A percentile compares a stretch with the other conserved stretches of the same genome.
Evolutionary conservation across 2,888 invertebrate genomes (phyloP).

Genomic region (Lasioglossum zephyrum): DNA sequence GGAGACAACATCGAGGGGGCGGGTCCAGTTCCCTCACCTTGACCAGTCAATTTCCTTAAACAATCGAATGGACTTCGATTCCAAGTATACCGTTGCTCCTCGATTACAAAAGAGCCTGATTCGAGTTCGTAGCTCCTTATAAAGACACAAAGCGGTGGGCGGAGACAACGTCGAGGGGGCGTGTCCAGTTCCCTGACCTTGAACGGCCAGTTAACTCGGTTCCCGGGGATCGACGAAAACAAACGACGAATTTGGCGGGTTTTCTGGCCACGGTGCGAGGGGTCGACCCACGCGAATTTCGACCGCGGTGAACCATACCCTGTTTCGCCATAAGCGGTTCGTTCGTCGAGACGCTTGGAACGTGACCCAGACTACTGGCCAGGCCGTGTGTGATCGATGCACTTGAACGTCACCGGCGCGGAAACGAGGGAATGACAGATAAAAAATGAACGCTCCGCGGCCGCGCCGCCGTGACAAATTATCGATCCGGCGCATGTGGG

Average conservation of each 20-base stretch:
- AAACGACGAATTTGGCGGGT: background rate
- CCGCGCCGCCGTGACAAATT: constrained; percentile 43
- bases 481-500: constrained; percentile 58
- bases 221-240: background rate
- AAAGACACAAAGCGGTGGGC: background rate
- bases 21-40: background rate
- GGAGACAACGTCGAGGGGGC: background rate
- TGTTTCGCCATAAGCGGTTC: background rate
- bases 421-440: background rate
- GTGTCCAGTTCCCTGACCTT: background rate
- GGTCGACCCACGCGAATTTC: background rate
- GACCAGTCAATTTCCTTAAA: background rate
- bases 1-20: background rate
- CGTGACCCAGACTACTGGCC: background rate
- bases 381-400: constrained; percentile 25
- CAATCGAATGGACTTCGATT: background rate
- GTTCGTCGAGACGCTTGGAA: background rate
- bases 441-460: constrained; percentile 42
- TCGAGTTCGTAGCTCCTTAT: background rate
- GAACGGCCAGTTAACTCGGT: background rate
- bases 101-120: background rate
- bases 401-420: constrained; percentile 12
- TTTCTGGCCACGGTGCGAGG: background rate
- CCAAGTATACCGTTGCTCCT: background rate
- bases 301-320: background rate